Conservation (phyloP, 2,113 vertebrate species). For the Neolamprologus brichardi region DNA sequence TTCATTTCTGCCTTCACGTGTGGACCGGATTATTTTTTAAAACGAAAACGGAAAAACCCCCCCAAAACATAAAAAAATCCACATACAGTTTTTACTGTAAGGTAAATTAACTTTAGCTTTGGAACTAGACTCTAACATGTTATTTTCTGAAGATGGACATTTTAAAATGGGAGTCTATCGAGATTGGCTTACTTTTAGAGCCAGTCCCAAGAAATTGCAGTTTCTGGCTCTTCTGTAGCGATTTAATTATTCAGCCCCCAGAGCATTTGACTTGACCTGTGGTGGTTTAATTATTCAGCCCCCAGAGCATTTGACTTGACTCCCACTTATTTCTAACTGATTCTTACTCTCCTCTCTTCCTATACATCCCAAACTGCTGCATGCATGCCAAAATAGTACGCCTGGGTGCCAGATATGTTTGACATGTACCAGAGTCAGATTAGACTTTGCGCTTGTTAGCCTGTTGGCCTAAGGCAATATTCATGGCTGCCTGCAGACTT, state of each 20-base stretch:
- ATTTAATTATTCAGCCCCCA: background rate
- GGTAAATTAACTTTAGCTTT: background rate
- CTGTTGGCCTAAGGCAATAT: background rate
- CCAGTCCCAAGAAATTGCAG: background rate
- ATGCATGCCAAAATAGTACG: background rate
- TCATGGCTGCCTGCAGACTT: background rate
- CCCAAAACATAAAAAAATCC: background rate
- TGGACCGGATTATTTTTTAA: too few species aligned
- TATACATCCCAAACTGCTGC: background rate
- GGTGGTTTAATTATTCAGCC: background rate
- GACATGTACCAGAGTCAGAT: background rate
- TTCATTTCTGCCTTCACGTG: fast-evolving
- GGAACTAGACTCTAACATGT: background rate
- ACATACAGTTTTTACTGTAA: background rate
- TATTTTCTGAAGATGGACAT: background rate
- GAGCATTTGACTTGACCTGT: background rate
- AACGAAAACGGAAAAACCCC: fast-evolving
- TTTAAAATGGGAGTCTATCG: background rate
- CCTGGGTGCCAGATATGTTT: background rate
- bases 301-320: background rate
- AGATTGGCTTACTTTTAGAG: background rate
- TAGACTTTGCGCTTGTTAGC: background rate
- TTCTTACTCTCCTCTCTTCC: background rate
- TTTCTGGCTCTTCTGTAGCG: background rate
- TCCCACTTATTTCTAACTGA: background rate